These are phyloP conservation scores for Sylvicapra grimmia DNA, from an alignment of 2,113 vertebrate species.

Conservation along the genomic window DNA sequence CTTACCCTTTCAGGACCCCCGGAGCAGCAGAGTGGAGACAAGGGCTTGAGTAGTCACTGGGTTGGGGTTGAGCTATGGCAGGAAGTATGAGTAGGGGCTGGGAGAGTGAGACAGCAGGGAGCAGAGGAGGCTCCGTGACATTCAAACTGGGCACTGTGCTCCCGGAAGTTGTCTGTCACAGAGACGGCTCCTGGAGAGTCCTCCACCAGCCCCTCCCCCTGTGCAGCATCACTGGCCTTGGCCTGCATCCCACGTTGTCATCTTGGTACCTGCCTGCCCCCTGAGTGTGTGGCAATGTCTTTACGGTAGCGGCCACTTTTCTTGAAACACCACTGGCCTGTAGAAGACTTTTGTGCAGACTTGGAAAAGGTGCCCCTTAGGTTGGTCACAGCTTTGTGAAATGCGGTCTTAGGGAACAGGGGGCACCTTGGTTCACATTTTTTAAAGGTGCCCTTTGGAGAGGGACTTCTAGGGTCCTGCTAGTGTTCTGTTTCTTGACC, in stretches of 20 bases:
- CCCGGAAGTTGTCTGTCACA: neutral
- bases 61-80: neutral
- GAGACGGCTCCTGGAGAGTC: neutral
- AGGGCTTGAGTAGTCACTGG: neutral
- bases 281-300: neutral
- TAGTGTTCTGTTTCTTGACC: neutral
- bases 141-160: neutral
- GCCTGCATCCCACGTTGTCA: neutral
- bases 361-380: neutral
- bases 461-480: neutral
- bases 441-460: neutral
- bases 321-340: neutral
- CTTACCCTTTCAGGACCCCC: neutral
- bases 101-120: neutral
- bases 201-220: neutral
- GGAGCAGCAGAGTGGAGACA: neutral
- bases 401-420: neutral
- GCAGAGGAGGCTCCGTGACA: accelerated
- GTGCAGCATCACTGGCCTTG: neutral
- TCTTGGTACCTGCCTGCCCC: neutral
- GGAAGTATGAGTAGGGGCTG: neutral
- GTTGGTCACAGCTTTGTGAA: neutral
- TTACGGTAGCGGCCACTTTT: neutral
- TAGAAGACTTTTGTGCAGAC: neutral
- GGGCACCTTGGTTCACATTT: neutral